phyloP scores from a whole-genome alignment of 2,797 vertebrate genomes.

The Mormyrus proboscirostris region DNA sequence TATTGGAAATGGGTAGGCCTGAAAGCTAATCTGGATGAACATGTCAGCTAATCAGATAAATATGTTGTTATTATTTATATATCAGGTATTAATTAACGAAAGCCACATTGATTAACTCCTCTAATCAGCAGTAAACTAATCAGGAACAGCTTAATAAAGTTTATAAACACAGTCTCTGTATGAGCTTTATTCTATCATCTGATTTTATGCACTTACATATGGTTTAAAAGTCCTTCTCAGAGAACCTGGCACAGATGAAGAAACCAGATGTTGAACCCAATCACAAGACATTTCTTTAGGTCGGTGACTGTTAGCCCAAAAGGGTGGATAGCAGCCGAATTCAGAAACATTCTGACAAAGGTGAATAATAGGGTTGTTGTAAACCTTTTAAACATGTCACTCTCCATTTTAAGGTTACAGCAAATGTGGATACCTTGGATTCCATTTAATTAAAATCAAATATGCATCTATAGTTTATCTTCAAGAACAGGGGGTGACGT shows the following conservation, averaged over 20 bases:
- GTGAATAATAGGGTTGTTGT: background rate
- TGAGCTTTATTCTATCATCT: background rate
- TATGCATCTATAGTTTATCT: background rate
- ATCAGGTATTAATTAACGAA: background rate
- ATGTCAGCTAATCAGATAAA: background rate
- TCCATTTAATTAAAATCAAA: background rate
- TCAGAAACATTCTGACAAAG: background rate
- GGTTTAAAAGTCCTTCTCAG: background rate
- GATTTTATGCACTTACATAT: background rate
- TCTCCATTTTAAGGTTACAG: background rate
- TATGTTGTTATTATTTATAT: background rate
- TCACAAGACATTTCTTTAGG: background rate
- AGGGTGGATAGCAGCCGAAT: background rate
- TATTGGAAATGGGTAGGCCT: background rate
- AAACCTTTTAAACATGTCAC: background rate
- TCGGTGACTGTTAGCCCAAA: background rate
- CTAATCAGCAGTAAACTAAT: slow-evolving; percentile 1
- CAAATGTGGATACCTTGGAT: background rate
- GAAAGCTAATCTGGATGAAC: background rate
- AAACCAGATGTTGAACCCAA: background rate
- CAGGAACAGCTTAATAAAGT: background rate
- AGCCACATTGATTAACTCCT: background rate
- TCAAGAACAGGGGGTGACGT: background rate
- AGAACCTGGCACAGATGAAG: background rate
- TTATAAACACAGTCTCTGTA: background rate